phyloP scores from a whole-genome alignment of 2,888 invertebrate species.

The Drosophila borealis region DNA sequence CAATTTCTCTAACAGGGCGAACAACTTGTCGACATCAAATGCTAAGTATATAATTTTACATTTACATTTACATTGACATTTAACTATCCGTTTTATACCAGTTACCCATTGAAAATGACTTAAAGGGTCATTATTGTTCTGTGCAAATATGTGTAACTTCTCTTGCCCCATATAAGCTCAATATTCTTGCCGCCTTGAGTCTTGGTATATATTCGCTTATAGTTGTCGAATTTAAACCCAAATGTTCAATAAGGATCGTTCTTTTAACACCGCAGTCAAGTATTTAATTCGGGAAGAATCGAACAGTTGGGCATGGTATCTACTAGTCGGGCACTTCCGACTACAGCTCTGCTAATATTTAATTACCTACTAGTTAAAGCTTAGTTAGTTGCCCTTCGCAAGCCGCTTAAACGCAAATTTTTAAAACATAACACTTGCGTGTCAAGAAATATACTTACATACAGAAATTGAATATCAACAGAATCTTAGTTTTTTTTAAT shows the following conservation, averaged over 20 bases:
- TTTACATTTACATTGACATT: not conserved
- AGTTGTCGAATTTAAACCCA: too few species aligned
- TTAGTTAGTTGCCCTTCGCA: not conserved
- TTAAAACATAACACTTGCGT: not conserved
- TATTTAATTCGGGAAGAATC: too few species aligned
- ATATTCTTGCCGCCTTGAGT: too few species aligned
- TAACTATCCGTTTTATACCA: not conserved
- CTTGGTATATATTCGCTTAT: too few species aligned
- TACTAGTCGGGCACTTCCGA: not conserved
- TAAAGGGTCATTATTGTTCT: not conserved
- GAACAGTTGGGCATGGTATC: not conserved
- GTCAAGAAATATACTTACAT: not conserved
- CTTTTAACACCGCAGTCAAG: too few species aligned
- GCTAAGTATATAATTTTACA: not conserved
- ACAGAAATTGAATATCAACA: not conserved
- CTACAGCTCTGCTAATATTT: too few species aligned
- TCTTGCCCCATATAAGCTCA: too few species aligned
- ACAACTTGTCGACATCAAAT: conserved; percentile 2
- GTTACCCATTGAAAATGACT: not conserved
- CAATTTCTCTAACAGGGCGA: not conserved
- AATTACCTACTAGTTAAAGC: too few species aligned
- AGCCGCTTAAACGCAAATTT: not conserved
- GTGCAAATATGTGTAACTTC: not conserved
- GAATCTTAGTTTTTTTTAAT: not conserved
- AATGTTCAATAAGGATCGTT: too few species aligned